A percentile compares a stretch with the other conserved stretches of the same genome.
phyloP scores from a whole-genome alignment of 1,140 invertebrate species.

The Teleogryllus occipitalis region DNA sequence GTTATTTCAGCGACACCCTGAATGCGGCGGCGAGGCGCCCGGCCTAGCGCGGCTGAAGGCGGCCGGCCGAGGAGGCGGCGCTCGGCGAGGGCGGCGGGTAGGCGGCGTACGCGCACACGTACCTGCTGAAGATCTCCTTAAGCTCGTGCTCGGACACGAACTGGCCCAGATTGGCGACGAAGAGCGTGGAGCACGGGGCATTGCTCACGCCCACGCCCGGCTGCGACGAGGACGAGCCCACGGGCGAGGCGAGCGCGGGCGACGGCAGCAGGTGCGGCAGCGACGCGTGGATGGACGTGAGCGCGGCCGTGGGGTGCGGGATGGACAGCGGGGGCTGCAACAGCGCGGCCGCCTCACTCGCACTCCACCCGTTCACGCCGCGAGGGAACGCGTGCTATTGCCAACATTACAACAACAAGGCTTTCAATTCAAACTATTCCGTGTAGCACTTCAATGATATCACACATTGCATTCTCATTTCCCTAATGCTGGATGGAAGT shows the following conservation, averaged over 20 bases:
- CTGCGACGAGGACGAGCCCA: constrained; percentile 69
- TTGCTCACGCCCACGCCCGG: constrained; percentile 50
- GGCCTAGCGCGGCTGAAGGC: too few relatives aligned
- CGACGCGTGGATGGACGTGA: constrained; percentile 70
- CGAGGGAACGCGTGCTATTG: background rate
- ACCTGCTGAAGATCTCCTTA: constrained; percentile 97
- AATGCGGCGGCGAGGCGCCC: too few relatives aligned
- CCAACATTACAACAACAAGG: background rate
- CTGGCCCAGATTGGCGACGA: constrained; percentile 93
- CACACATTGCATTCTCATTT: too few relatives aligned
- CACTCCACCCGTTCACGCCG: too few relatives aligned
- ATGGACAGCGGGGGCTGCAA: constrained; percentile 21
- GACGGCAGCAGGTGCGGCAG: constrained; percentile 69
- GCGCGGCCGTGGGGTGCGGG: constrained; percentile 53
- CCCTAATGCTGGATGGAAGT: too few relatives aligned
- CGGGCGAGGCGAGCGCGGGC: constrained; percentile 76
- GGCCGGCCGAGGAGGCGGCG: too few relatives aligned
- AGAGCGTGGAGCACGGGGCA: constrained; percentile 91
- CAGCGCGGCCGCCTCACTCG: background rate
- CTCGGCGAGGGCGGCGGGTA: too few relatives aligned
- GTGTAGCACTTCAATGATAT: too few relatives aligned
- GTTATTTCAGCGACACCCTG: too few relatives aligned
- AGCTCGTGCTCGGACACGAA: constrained; percentile 95
- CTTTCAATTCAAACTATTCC: too few relatives aligned
- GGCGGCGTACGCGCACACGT: constrained; percentile 32